Percentiles rank a stretch among this genome's conserved stretches.
Evolutionary conservation across 1,140 invertebrate genomes (phyloP).

Genomic region (Brachionus calyciflorus): DNA sequence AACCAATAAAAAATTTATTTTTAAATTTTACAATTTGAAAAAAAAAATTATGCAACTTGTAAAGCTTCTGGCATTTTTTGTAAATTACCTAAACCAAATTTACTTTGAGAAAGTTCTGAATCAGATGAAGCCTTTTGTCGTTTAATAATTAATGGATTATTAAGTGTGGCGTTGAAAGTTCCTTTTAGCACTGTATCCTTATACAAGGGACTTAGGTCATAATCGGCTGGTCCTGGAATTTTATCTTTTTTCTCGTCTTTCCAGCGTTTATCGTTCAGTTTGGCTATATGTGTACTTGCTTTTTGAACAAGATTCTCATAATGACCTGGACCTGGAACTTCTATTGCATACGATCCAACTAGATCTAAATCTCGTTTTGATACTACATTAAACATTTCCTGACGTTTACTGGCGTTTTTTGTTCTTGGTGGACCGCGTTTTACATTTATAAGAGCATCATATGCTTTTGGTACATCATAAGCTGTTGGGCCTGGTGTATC

Average conservation of each 20-base stretch:
- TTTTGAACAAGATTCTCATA: conserved; percentile 49
- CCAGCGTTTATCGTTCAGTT: background rate
- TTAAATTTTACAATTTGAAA: conserved; percentile 18
- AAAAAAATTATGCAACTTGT: conserved; percentile 33
- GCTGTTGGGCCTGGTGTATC: conserved; percentile 58
- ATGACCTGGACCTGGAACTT: conserved; percentile 59
- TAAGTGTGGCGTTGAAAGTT: conserved; percentile 60
- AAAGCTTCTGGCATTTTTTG: conserved; percentile 3
- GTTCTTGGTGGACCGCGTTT: conserved; percentile 53
- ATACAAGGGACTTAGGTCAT: conserved; percentile 54
- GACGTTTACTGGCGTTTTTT: conserved; percentile 54
- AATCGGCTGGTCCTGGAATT: conserved; percentile 29
- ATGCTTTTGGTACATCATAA: conserved; percentile 57
- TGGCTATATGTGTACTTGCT: conserved; percentile 14
- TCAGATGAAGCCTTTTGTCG: conserved; percentile 19
- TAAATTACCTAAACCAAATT: conserved; percentile 31
- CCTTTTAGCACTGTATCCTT: conserved; percentile 59
- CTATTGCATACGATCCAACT: conserved; percentile 49
- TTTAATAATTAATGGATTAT: conserved; percentile 53
- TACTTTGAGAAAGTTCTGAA: conserved; percentile 14
- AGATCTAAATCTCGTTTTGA: conserved; percentile 51
- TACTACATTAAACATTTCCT: conserved; percentile 55
- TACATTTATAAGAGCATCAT: conserved; percentile 51
- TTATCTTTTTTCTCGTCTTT: conserved; percentile 3
- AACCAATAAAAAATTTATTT: background rate